Percentiles rank a stretch among this genome's conserved stretches.
phyloP scores from a whole-genome alignment of 2,113 vertebrate species.

The Aphyosemion australe region DNA sequence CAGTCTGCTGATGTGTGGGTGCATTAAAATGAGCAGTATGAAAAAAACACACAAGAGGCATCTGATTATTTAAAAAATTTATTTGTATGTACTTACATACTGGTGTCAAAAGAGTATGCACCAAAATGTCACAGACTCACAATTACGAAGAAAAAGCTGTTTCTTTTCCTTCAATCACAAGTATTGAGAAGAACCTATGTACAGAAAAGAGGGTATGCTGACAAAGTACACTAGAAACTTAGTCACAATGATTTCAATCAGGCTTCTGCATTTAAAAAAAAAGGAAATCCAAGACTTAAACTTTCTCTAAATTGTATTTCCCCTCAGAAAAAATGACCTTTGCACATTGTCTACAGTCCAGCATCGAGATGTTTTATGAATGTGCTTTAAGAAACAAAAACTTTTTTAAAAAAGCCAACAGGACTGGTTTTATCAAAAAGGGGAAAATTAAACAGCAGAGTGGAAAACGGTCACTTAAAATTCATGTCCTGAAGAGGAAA shows the following conservation, averaged over 20 bases:
- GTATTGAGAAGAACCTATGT: slow-evolving; percentile 75
- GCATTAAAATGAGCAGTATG: too few species aligned
- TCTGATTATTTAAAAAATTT: slow-evolving; percentile 78
- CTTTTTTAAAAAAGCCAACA: slow-evolving; percentile 41
- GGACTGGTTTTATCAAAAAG: slow-evolving; percentile 22
- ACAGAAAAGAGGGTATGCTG: slow-evolving; percentile 75
- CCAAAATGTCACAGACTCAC: slow-evolving; percentile 80
- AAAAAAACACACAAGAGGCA: slow-evolving; percentile 25
- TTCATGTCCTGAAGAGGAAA: slow-evolving; percentile 20
- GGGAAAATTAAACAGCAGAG: slow-evolving; percentile 19
- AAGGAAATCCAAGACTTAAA: slow-evolving; percentile 41
- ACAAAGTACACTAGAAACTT: slow-evolving; percentile 64
- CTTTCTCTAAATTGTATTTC: slow-evolving; percentile 52
- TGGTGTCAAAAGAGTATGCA: slow-evolving; percentile 77
- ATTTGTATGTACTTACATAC: slow-evolving; percentile 81
- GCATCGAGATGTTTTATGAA: slow-evolving; percentile 15
- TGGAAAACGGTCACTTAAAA: slow-evolving; percentile 55
- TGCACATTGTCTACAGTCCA: slow-evolving; percentile 31
- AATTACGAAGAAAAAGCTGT: slow-evolving; percentile 68
- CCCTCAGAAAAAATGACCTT: slow-evolving; percentile 40
- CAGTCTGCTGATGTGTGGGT: too few species aligned
- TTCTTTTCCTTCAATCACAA: slow-evolving; percentile 71
- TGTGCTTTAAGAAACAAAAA: slow-evolving; percentile 41
- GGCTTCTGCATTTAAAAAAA: slow-evolving; percentile 39
- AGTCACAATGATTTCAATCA: slow-evolving; percentile 60